phyloP scores from a whole-genome alignment of 1,140 invertebrate species.

The Cephus cinctus region DNA sequence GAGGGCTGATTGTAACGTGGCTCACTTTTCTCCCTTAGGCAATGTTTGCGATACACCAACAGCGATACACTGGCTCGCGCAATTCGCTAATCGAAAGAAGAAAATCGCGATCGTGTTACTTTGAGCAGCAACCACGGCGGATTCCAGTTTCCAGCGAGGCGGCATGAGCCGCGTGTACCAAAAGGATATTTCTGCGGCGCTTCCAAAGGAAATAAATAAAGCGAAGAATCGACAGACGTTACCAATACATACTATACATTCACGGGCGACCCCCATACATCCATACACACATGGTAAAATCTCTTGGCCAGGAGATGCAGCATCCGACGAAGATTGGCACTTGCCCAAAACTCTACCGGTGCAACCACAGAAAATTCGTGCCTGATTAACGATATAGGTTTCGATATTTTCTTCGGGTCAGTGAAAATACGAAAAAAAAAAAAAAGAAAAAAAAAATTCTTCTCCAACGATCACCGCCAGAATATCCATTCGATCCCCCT shows the following conservation, averaged over 20 bases:
- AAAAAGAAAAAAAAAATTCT: too few relatives aligned
- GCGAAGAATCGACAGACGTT: not conserved
- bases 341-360: conserved; percentile 38
- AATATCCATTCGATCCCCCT: too few relatives aligned
- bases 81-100: conserved; percentile 43
- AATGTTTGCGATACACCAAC: too few relatives aligned
- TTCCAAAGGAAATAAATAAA: conserved; percentile 41
- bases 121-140: conserved; percentile 21
- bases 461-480: too few relatives aligned
- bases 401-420: conserved; percentile 34
- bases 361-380: conserved; percentile 45
- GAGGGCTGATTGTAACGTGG: conserved; percentile 44
- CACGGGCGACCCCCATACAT: not conserved
- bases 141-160: conserved; percentile 24
- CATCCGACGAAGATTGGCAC: conserved; percentile 37
- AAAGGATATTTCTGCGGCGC: conserved; percentile 15
- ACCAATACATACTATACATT: not conserved
- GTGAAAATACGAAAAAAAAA: too few relatives aligned
- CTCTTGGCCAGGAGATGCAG: conserved; percentile 23
- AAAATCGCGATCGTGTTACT: conserved; percentile 37
- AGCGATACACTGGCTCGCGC: too few relatives aligned
- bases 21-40: conserved; percentile 49
- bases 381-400: conserved; percentile 47
- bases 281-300: conserved; percentile 7
- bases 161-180: conserved; percentile 4